Evolutionary conservation across 2,797 vertebrate genomes (phyloP), one percentile per base, ranked within the genome.

Genomic region (Hirundo rustica): DNA sequence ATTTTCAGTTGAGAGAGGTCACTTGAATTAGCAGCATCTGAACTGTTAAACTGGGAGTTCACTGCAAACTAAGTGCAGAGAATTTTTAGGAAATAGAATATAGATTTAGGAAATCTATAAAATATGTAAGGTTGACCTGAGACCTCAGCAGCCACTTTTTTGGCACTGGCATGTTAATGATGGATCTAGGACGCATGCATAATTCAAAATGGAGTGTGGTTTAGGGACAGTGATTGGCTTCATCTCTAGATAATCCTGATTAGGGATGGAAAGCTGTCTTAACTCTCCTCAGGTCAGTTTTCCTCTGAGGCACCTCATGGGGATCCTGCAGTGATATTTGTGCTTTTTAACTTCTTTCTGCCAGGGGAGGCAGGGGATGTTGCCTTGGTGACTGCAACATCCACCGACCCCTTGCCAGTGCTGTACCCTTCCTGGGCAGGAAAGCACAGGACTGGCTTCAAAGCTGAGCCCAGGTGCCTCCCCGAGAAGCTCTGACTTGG

Each of bases 191-290:
- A 91, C 95, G 67, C 3, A 84, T 92, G 93, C 87, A 95, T 89
- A 81, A 91, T 94, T 92, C 83, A 81, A 78, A 91, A 84, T 75
- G 75, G 88, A 93, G 76, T 88, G 82, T 96, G 89, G 76, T 96
- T 95, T 91, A 95, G 89, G 82, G 87, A 81, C 85, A 93, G 93
- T 73, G 92, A 94, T 94, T 96, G 95, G 95, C 95, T 85, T 96
- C 88, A 94, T 94, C 95, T 96, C 82, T 65, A 78, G 89, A 58
- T 96, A 96, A 96, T 96, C 95, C 91, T 51, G 62, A 91, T 94
- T 96, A 95, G 85, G 0, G 25, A 29, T 72, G 73, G 91, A 81
- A 96, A 95, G 93, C 93, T 95, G 58, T 55, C 87, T 97, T 97
- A 84, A 70, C 85, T 84, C 87, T 88, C 32, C 51, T 85, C 42